Conservation (phyloP, 1,140 invertebrate species). For the Drosophila watanabei region DNA sequence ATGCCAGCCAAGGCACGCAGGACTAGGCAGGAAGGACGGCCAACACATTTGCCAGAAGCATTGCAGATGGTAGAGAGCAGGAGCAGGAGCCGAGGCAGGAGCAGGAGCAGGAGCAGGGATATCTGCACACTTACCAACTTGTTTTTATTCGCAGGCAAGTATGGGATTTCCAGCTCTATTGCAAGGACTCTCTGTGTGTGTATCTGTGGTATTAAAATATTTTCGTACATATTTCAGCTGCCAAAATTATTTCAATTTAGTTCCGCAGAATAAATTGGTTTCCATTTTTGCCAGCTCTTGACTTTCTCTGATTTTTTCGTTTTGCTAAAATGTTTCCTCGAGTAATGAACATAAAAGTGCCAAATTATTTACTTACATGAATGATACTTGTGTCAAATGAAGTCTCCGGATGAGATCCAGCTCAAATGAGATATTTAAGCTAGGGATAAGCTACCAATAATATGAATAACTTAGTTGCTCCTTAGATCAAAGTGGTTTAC, state of each 20-base stretch:
- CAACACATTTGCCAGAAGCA: slow-evolving; percentile 54
- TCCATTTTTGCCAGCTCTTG: slow-evolving; percentile 29
- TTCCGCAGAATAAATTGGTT: slow-evolving; percentile 82
- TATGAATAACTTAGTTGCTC: not conserved
- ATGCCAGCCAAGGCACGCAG: slow-evolving; percentile 54
- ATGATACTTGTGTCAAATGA: slow-evolving; percentile 31
- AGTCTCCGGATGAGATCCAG: slow-evolving; percentile 1
- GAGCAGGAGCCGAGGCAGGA: not conserved
- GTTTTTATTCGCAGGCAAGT: slow-evolving; percentile 65
- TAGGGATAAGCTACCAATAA: not conserved
- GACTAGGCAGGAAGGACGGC: slow-evolving; percentile 28
- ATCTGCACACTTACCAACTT: slow-evolving; percentile 52
- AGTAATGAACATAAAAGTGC: slow-evolving; percentile 66
- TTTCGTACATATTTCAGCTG: slow-evolving; percentile 77
- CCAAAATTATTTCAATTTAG: slow-evolving; percentile 85
- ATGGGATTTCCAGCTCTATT: slow-evolving; percentile 33
- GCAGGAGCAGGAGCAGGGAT: slow-evolving; percentile 2
- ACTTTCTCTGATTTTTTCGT: slow-evolving; percentile 28
- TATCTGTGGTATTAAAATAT: slow-evolving; percentile 73
- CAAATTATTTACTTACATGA: slow-evolving; percentile 62
- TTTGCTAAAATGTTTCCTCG: slow-evolving; percentile 38
- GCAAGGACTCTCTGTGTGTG: slow-evolving; percentile 21
- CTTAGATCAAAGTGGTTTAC: not conserved
- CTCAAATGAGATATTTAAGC: slow-evolving; percentile 7
- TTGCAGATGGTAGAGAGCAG: slow-evolving; percentile 39